These are phyloP conservation scores for Equus quagga DNA, from an alignment of 2,113 vertebrate genomes.

Conservation along the genomic window DNA sequence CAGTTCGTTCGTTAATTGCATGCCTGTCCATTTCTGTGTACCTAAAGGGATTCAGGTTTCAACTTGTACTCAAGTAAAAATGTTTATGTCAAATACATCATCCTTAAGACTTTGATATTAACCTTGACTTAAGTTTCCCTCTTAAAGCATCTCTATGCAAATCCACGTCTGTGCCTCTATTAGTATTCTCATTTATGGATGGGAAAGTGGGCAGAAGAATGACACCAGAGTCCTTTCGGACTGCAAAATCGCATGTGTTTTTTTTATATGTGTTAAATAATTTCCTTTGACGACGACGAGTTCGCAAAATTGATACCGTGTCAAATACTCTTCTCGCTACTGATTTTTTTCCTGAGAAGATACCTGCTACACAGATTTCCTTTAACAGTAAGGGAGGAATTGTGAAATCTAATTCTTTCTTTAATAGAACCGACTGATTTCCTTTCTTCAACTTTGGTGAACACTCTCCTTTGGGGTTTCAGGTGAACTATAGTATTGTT, in stretches of 20 bases:
- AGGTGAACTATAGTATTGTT: not conserved
- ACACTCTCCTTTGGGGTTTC: not conserved
- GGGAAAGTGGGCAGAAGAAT: not conserved
- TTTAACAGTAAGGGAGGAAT: not conserved
- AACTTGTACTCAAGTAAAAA: conserved; percentile 19
- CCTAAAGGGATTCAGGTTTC: not conserved
- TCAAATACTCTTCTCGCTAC: not conserved
- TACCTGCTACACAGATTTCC: not conserved
- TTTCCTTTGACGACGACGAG: not conserved
- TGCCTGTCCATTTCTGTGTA: not conserved
- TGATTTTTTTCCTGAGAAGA: not conserved
- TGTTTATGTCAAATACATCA: not conserved
- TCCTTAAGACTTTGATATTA: not conserved
- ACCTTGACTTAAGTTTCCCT: not conserved
- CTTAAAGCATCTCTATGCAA: not conserved
- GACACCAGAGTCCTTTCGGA: not conserved
- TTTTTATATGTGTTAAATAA: not conserved
- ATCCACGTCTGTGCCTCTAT: not conserved
- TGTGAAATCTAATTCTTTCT: not conserved
- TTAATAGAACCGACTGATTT: not conserved
- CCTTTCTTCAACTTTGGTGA: not conserved
- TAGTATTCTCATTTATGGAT: not conserved
- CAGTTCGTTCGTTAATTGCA: conserved; percentile 12
- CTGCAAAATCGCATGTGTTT: not conserved
- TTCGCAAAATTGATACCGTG: not conserved